These are phyloP conservation scores for Caenorhabditis latens DNA, from an alignment of 1,140 invertebrate genomes.

Conservation along the genomic window DNA sequence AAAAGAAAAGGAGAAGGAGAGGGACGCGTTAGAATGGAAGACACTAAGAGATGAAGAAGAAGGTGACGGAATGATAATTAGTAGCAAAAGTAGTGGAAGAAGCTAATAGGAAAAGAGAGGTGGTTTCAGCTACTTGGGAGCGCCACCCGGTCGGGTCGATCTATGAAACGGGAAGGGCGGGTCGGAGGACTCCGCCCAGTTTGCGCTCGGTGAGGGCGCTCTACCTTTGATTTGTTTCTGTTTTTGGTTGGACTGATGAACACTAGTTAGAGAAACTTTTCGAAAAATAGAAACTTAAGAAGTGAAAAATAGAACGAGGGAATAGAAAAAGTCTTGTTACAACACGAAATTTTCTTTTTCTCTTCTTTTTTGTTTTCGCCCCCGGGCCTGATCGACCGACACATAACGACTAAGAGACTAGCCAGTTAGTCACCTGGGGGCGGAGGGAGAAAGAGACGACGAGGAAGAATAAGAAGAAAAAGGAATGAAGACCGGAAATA, in stretches of 20 bases:
- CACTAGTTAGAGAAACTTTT: not conserved
- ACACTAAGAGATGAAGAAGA: not conserved
- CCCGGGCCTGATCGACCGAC: slow-evolving; percentile 41
- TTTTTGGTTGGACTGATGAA: not conserved
- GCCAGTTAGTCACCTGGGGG: slow-evolving; percentile 54
- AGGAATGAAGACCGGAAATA: slow-evolving; percentile 48
- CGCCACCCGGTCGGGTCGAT: slow-evolving; percentile 48
- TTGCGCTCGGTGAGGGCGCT: not conserved
- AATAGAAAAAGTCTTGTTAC: slow-evolving; percentile 21
- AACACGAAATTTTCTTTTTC: slow-evolving; percentile 10
- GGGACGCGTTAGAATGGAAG: not conserved
- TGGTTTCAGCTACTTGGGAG: slow-evolving; percentile 48
- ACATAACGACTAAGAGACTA: slow-evolving; percentile 51
- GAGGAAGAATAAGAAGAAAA: not conserved
- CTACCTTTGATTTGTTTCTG: slow-evolving; percentile 33
- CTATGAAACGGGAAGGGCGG: slow-evolving; percentile 39
- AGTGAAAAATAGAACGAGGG: not conserved
- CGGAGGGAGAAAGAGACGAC: slow-evolving; percentile 28
- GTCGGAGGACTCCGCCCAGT: slow-evolving; percentile 44
- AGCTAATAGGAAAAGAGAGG: slow-evolving; percentile 12
- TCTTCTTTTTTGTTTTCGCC: slow-evolving; percentile 8
- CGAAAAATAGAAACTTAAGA: not conserved
- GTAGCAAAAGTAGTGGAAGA: slow-evolving; percentile 41
- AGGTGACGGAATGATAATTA: slow-evolving; percentile 55
- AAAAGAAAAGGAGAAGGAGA: not conserved